Evolutionary conservation across 2,113 vertebrate genomes (phyloP), one percentile per base, ranked within the genome.

Genomic region (Solenodon paradoxus): DNA sequence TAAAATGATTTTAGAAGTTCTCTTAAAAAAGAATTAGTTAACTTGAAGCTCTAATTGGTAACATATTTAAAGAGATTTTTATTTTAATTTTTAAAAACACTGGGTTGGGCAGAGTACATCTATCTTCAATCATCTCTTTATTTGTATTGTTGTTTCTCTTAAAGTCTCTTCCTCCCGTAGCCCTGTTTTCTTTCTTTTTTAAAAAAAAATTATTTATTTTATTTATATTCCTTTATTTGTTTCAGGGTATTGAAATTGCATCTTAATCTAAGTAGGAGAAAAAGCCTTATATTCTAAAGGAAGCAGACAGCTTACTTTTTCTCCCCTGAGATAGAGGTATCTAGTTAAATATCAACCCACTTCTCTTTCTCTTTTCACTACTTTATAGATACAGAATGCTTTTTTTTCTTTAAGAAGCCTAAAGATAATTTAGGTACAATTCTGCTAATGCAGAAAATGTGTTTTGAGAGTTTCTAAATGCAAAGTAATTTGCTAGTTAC

Each of bases 381-480:
- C 42, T 74, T 77, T 26, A 19, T n/a, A 66, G 51, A 28, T 32
- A 57, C 51, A 88, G 69, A 75, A 55, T 80, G 63, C 30, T n/a
- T n/a, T 82, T 0, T 90, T 96, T 93, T 5, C 49, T 84, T 0
- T 66, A 79, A 61, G 63, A 32, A 68, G 13, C 75, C 51, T 74
- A 69, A 87, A 63, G 47, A 30, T 53, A 49, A 51, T 66, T 12
- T 1, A 86, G 28, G 40, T 69, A 75, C 22, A 90, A 5, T 90
- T 90, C 20, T 83, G 55, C 24, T 83, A 88, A 68, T 84, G 88
- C 64, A 95, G 64, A 88, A 93, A 80, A n/a, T 83, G 75, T 53
- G 66, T 74, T 40, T 35, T 72, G 53, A 81, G 20, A 26, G 80
- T 89, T 79, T 94, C 13, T 77, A 86, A 89, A 49, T 45, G 49